Conservation (phyloP, 2,888 invertebrate species). For the Oscheius sp. region DNA sequence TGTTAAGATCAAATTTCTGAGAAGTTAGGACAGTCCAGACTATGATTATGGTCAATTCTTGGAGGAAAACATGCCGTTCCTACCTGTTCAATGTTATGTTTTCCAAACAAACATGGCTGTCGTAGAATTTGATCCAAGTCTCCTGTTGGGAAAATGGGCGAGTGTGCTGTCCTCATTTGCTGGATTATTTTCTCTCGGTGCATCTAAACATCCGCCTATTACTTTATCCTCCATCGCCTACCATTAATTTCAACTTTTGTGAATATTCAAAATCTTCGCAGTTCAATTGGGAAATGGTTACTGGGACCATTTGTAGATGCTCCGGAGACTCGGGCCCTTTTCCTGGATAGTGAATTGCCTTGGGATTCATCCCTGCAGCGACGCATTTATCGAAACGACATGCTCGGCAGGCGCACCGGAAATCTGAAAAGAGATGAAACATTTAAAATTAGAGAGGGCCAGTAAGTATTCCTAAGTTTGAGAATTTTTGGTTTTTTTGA, state of each 20-base stretch:
- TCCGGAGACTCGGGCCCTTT: slow-evolving; percentile 10
- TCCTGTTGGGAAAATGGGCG: slow-evolving; percentile 13
- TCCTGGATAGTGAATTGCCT: slow-evolving; percentile 22
- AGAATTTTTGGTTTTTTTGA: too few species aligned
- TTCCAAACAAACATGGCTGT: slow-evolving; percentile 27
- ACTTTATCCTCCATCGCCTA: neutral
- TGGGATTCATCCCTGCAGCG: slow-evolving; percentile 56
- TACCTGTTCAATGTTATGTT: slow-evolving; percentile 19
- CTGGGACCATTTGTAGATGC: slow-evolving; percentile 12
- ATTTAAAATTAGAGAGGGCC: neutral
- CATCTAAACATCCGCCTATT: neutral
- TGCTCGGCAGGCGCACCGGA: slow-evolving; percentile 61
- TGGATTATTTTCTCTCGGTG: slow-evolving; percentile 28
- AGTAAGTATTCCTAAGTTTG: too few species aligned
- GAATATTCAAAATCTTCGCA: slow-evolving; percentile 30
- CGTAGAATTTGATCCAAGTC: slow-evolving; percentile 16
- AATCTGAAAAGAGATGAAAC: slow-evolving; percentile 45
- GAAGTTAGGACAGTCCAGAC: too few species aligned
- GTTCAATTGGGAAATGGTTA: slow-evolving; percentile 5
- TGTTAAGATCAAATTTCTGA: too few species aligned
- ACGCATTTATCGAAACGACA: slow-evolving; percentile 62
- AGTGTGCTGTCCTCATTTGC: neutral
- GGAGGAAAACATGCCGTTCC: too few species aligned
- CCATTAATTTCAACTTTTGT: slow-evolving; percentile 29
- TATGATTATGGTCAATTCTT: too few species aligned